Percentiles rank a stretch among this genome's conserved stretches.
phyloP scores from a whole-genome alignment of 1,140 invertebrate genomes.

The Charaxes varanes region DNA sequence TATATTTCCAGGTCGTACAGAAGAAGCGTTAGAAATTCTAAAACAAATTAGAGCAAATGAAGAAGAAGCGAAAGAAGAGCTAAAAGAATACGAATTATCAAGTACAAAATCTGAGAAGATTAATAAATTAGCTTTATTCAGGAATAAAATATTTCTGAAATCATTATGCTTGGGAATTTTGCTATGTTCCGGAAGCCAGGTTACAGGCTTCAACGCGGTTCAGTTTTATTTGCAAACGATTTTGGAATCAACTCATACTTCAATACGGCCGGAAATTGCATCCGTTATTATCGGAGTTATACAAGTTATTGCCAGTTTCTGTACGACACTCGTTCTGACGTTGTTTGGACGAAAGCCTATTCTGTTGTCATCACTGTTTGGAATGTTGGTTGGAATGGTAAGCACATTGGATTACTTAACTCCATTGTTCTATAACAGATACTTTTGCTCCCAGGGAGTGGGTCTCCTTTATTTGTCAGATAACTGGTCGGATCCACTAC shows the following conservation, averaged over 20 bases:
- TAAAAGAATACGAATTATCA: slow-evolving; percentile 11
- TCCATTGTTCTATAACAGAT: too few relatives aligned
- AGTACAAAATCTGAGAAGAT: slow-evolving; percentile 6
- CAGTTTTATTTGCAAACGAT: slow-evolving; percentile 82
- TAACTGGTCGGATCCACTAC: too few relatives aligned
- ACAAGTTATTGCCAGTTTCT: slow-evolving; percentile 73
- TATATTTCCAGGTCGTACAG: slow-evolving; percentile 7
- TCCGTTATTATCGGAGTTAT: slow-evolving; percentile 80
- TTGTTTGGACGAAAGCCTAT: slow-evolving; percentile 78
- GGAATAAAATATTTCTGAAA: slow-evolving; percentile 51
- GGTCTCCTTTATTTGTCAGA: too few relatives aligned
- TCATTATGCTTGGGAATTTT: slow-evolving; percentile 66
- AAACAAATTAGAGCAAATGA: slow-evolving; percentile 5
- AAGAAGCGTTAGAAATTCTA: slow-evolving; percentile 14
- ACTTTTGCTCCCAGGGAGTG: too few relatives aligned
- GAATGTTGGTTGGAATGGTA: slow-evolving; percentile 74
- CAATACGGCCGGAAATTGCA: slow-evolving; percentile 75
- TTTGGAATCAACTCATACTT: slow-evolving; percentile 75
- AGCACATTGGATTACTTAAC: too few relatives aligned
- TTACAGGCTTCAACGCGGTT: slow-evolving; percentile 81
- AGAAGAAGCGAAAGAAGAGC: slow-evolving; percentile 7
- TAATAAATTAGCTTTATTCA: slow-evolving; percentile 4
- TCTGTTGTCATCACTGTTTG: slow-evolving; percentile 70
- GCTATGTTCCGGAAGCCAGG: slow-evolving; percentile 78
- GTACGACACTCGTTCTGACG: slow-evolving; percentile 75